A percentile compares a stretch with the other conserved stretches of the same genome.
phyloP scores from a whole-genome alignment of 2,113 vertebrate genomes.

The Motacilla alba region DNA sequence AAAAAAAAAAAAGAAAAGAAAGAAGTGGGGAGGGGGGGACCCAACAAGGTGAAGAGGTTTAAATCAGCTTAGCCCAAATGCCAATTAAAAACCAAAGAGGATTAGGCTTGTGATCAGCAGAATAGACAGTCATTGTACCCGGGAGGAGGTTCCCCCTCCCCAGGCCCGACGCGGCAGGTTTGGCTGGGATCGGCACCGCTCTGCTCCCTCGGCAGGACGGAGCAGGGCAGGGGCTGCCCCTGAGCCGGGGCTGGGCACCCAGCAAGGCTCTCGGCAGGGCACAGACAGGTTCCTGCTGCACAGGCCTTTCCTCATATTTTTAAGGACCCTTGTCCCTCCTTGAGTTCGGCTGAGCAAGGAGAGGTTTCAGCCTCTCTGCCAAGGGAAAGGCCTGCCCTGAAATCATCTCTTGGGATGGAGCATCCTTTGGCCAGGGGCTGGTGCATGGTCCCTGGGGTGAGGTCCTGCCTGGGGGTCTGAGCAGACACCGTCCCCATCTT shows the following conservation, averaged over 20 bases:
- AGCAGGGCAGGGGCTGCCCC: not conserved
- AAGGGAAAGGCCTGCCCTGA: not conserved
- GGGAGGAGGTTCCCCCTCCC: not conserved
- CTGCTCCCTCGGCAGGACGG: not conserved
- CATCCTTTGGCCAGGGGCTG: fast-evolving
- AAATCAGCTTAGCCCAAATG: slow-evolving; percentile 86
- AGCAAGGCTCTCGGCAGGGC: fast-evolving
- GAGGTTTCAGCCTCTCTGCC: not conserved
- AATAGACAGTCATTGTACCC: slow-evolving; percentile 67
- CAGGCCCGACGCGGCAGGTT: not conserved
- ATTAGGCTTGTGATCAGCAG: slow-evolving; percentile 65
- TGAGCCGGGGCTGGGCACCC: fast-evolving
- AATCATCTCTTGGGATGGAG: not conserved
- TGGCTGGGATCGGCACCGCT: not conserved
- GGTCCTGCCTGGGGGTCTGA: not conserved
- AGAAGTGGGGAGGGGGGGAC: slow-evolving; percentile 8
- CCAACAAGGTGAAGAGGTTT: slow-evolving; percentile 76
- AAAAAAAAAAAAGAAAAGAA: not conserved
- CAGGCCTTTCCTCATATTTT: not conserved
- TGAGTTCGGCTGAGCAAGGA: not conserved
- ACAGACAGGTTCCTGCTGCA: fast-evolving
- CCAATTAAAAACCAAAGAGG: slow-evolving; percentile 79
- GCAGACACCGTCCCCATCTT: not conserved
- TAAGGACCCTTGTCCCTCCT: not conserved
- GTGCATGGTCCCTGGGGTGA: not conserved